Percentiles rank a stretch among this genome's conserved stretches.
phyloP scores from a whole-genome alignment of 35 echinoderm and acorn worm genomes.

The Hemicentrotus pulcherrimus region DNA sequence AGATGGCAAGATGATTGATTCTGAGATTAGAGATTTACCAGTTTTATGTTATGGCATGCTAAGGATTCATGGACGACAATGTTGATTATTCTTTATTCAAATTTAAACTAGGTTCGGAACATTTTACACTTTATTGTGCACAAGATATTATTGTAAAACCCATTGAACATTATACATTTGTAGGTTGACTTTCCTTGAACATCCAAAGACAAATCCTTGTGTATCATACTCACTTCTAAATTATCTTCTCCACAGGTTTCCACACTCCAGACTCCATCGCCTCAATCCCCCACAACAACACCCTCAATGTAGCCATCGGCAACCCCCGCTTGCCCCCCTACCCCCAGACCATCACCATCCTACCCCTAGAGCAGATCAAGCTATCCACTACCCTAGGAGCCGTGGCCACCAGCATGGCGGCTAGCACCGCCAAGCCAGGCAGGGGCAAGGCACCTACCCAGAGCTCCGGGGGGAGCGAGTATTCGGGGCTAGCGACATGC shows the following conservation, averaged over 20 bases:
- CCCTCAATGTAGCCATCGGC: slow-evolving; percentile 72
- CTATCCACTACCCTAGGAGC: slow-evolving; percentile 71
- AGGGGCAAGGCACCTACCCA: slow-evolving; percentile 29
- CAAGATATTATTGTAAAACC: no score
- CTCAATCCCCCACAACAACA: slow-evolving; percentile 48
- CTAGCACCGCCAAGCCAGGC: slow-evolving; percentile 15
- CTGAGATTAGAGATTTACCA: no score
- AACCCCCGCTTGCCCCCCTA: slow-evolving; percentile 88
- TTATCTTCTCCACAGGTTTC: slow-evolving; percentile 65
- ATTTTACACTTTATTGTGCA: no score
- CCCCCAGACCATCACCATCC: slow-evolving; percentile 74
- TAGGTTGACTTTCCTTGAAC: no score
- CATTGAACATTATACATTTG: no score
- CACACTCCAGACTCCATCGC: slow-evolving; percentile 77
- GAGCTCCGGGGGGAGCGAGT: slow-evolving; percentile 58
- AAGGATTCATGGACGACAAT: no score
- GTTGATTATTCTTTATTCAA: no score
- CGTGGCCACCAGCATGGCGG: slow-evolving; percentile 61
- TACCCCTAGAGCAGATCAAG: slow-evolving; percentile 81
- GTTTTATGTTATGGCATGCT: no score
- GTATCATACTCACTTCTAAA: no score
- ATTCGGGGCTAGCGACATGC: slow-evolving; percentile 62
- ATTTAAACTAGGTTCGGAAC: no score
- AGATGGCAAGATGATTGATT: no score
- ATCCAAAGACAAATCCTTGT: no score